These are phyloP conservation scores for Botia almorhae DNA, from an alignment of 2,797 vertebrate species.

Conservation along the genomic window DNA sequence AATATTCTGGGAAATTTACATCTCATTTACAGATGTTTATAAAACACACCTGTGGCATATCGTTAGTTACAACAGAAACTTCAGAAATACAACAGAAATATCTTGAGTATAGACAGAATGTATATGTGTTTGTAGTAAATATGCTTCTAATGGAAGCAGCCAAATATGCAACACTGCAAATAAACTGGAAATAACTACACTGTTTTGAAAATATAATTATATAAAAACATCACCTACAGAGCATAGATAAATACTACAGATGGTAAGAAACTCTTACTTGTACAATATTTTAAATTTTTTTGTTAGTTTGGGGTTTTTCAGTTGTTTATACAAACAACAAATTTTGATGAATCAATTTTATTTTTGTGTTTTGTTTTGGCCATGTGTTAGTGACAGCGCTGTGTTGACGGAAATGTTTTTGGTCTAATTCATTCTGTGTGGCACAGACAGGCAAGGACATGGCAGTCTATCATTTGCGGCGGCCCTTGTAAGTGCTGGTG, in stretches of 20 bases:
- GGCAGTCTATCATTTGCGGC: conserved; percentile 45
- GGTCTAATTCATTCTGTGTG: conserved; percentile 36
- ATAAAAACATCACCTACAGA: not conserved
- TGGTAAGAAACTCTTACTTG: not conserved
- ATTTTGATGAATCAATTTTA: not conserved
- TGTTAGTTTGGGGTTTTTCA: too few species aligned
- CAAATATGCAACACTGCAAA: not conserved
- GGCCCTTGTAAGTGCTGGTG: conserved; percentile 33
- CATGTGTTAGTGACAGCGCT: not conserved
- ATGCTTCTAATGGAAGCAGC: not conserved
- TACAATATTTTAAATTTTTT: not conserved
- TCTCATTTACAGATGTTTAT: not conserved
- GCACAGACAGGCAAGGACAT: conserved; percentile 31
- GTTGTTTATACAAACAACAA: too few species aligned
- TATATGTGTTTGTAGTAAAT: not conserved
- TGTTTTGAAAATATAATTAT: too few species aligned
- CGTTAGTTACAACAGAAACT: too few species aligned
- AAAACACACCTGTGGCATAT: not conserved
- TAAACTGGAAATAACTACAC: not conserved
- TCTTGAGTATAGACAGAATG: too few species aligned
- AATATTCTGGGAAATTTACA: not conserved
- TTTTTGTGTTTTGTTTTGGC: not conserved
- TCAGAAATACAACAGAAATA: too few species aligned
- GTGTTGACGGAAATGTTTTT: conserved; percentile 39
- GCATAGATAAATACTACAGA: too few species aligned